Evolutionary conservation across 2,797 vertebrate genomes (phyloP), one percentile per base, ranked within the genome.

Genomic region (Coreius guichenoti): DNA sequence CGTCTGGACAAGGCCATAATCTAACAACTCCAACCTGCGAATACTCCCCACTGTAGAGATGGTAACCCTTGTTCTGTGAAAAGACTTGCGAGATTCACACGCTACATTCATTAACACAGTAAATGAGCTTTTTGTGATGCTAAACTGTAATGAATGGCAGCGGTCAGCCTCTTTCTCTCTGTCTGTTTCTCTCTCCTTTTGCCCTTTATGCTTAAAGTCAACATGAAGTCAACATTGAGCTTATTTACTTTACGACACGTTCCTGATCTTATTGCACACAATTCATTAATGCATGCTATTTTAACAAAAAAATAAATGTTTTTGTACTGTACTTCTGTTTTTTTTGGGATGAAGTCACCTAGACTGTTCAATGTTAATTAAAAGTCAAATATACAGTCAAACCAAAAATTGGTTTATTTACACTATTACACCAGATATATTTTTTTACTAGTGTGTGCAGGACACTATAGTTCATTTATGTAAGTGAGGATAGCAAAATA

Each of bases 161-260:
- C 21, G 6, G 14, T 29, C 68, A 72, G 68, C 1, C 17, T 54
- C 33, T 74, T 23, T 84, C 49, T 75, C 8, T 76, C 36, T 81
- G 54, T 19, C 26, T 80, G 68, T 61, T 23, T 65, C 29, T 82
- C 61, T 75, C 58, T 79, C n/a, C 93, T 86, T 93, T 91, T 75
- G 33, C 81, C 51, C 94, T 95, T 93, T 94, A 33, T 56, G 29
- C 31, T 75, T 75, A 75, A 77, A 77, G 74, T 77, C 74, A 76
- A 76, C 74, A 76, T 56, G 74, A 76, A 76, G 51, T 33, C 49
- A 58, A 36, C 49, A 76, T 31, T 54, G 2, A 33, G 6, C 31
- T 14, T 9, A 39, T n/a, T n/a, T 75, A 75, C 47, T 33, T 75
- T 14, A 56, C 13, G 9, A 75, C 70, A 47, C 19, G 3, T 58